These are phyloP conservation scores for Eurosta solidaginis DNA, from an alignment of 1,140 invertebrate genomes.

Conservation along the genomic window DNA sequence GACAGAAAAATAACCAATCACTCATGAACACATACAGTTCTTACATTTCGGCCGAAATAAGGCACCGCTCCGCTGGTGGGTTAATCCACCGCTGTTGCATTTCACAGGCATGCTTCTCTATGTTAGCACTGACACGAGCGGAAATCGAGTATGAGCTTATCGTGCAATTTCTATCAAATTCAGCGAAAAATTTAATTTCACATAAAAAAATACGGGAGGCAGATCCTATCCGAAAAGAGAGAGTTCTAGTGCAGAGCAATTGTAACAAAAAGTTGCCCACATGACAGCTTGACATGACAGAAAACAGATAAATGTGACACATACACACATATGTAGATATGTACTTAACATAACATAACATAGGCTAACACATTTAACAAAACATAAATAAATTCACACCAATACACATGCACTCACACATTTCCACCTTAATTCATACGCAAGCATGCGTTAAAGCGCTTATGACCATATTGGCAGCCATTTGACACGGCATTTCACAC, in stretches of 20 bases:
- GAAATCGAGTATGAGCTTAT: conserved; percentile 30
- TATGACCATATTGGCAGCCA: not conserved
- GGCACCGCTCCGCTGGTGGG: too few relatives aligned
- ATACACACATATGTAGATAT: not conserved
- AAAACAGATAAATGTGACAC: not conserved
- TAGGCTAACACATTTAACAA: too few relatives aligned
- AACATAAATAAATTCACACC: too few relatives aligned
- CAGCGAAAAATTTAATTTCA: conserved; percentile 18
- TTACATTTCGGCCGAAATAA: too few relatives aligned
- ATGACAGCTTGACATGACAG: conserved; percentile 12
- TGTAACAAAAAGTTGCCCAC: not conserved
- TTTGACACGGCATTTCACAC: not conserved
- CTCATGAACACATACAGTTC: too few relatives aligned
- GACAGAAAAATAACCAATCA: too few relatives aligned
- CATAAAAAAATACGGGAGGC: not conserved
- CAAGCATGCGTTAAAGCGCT: not conserved
- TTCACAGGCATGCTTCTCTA: not conserved
- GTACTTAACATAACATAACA: too few relatives aligned
- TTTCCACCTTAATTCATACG: not conserved
- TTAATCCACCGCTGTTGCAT: not conserved
- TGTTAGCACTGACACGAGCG: not conserved
- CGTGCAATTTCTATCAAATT: conserved; percentile 29
- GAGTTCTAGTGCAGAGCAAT: not conserved
- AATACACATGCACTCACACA: too few relatives aligned
- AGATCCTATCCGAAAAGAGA: not conserved